phyloP scores from a whole-genome alignment of 2,888 invertebrate species.

The Drosophila villosipedis region DNA sequence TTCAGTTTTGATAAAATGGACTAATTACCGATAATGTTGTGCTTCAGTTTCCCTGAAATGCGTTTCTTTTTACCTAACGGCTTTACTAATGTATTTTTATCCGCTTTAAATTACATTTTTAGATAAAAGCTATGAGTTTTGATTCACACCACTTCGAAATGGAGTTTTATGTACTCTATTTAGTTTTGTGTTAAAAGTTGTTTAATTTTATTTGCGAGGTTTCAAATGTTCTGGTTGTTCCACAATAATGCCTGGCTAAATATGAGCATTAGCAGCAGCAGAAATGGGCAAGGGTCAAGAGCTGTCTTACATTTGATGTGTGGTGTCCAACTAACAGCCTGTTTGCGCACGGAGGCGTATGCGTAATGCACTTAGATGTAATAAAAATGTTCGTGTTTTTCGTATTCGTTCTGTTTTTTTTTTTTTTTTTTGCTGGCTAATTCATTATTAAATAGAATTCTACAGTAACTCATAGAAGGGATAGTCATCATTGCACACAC shows the following conservation, averaged over 20 bases:
- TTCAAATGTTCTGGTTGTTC: not conserved
- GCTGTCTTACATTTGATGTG: not conserved
- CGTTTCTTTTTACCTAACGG: not conserved
- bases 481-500: constrained; percentile 17
- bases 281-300: not conserved
- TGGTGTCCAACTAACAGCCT: not conserved
- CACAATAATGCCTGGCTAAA: not conserved
- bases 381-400: constrained; percentile 5
- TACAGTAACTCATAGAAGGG: not conserved
- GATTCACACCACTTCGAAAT: not conserved
- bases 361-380: constrained; percentile 17
- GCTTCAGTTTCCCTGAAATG: not conserved
- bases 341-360: constrained; percentile 11
- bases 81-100: not conserved
- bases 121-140: not conserved
- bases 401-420: not conserved
- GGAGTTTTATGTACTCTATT: not conserved
- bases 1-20: not conserved
- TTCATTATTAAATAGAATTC: not conserved
- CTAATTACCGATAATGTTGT: not conserved
- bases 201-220: not conserved
- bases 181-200: not conserved
- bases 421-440: not conserved
- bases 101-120: rapidly evolving
- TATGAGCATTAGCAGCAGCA: not conserved